Evolutionary conservation across 2,888 invertebrate species (phyloP).

Genomic region (Epiblema foenella): DNA sequence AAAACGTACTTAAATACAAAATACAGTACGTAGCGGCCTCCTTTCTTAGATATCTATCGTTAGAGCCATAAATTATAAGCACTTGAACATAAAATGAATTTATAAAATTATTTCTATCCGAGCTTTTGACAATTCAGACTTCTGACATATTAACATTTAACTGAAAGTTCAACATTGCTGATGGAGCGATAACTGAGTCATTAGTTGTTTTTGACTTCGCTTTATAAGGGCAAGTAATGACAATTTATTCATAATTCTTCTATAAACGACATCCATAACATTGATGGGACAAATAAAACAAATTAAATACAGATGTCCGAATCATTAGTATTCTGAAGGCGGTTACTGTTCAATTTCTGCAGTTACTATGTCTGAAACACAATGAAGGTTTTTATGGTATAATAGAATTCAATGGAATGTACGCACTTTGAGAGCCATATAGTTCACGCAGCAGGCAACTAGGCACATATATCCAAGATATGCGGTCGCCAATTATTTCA

Average conservation of each 20-base stretch:
- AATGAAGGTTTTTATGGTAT: slow-evolving; percentile 23
- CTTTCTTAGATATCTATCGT: too few species aligned
- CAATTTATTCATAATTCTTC: slow-evolving; percentile 24
- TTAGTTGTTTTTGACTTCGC: slow-evolving; percentile 28
- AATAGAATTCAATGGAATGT: slow-evolving; percentile 22
- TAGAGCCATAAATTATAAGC: too few species aligned
- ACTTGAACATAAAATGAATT: too few species aligned
- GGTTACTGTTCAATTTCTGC: slow-evolving; percentile 20
- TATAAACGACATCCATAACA: slow-evolving; percentile 29
- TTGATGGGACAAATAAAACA: slow-evolving; percentile 17
- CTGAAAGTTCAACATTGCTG: neutral
- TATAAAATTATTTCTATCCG: too few species aligned
- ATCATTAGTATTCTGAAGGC: slow-evolving; percentile 36
- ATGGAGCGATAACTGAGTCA: slow-evolving; percentile 18
- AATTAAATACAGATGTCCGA: slow-evolving; percentile 23
- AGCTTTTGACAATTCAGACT: too few species aligned
- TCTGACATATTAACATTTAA: too few species aligned
- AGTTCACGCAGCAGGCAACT: neutral
- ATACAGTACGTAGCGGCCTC: too few species aligned
- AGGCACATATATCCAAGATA: slow-evolving; percentile 1
- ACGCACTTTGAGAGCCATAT: slow-evolving; percentile 4
- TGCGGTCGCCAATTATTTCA: slow-evolving; percentile 17
- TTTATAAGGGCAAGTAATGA: slow-evolving; percentile 17
- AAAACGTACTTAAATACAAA: too few species aligned
- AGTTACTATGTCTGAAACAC: slow-evolving; percentile 25